These are phyloP conservation scores for Oriolus oriolus DNA, from an alignment of 2,113 vertebrate genomes.

Conservation along the genomic window DNA sequence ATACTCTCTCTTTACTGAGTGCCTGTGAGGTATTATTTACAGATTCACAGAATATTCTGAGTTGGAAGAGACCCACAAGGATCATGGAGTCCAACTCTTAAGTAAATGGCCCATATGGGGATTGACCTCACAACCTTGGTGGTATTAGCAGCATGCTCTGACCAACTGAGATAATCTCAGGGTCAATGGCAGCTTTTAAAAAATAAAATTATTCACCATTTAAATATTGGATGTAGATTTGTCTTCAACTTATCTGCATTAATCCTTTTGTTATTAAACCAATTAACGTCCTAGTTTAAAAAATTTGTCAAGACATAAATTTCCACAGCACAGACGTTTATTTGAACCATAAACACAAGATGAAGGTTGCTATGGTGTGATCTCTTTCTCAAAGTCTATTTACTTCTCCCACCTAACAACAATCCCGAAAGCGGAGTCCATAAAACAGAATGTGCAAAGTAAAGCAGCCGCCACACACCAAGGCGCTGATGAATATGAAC, in stretches of 20 bases:
- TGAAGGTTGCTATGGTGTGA: conserved; percentile 51
- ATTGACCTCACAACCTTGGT: background rate
- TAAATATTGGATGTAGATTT: background rate
- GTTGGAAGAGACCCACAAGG: background rate
- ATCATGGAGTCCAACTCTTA: background rate
- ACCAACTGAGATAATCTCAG: background rate
- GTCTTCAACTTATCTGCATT: background rate
- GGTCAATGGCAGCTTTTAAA: background rate
- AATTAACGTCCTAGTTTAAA: background rate
- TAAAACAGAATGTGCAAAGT: background rate
- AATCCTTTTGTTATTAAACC: conserved; percentile 4
- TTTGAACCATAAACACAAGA: conserved; percentile 42
- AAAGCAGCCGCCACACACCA: background rate
- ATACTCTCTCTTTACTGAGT: background rate
- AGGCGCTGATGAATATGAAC: background rate
- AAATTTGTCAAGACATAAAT: conserved; percentile 21
- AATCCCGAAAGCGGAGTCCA: background rate
- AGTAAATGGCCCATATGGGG: background rate
- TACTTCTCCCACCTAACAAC: conserved; percentile 24
- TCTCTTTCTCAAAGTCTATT: conserved; percentile 29
- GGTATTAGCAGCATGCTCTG: background rate
- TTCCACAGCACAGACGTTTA: background rate
- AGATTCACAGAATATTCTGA: background rate
- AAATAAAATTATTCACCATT: background rate
- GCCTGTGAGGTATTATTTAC: background rate